Evolutionary conservation across 2,888 invertebrate species (phyloP), one percentile per base, ranked within the genome.

Genomic region (Boloria euphrosyne): DNA sequence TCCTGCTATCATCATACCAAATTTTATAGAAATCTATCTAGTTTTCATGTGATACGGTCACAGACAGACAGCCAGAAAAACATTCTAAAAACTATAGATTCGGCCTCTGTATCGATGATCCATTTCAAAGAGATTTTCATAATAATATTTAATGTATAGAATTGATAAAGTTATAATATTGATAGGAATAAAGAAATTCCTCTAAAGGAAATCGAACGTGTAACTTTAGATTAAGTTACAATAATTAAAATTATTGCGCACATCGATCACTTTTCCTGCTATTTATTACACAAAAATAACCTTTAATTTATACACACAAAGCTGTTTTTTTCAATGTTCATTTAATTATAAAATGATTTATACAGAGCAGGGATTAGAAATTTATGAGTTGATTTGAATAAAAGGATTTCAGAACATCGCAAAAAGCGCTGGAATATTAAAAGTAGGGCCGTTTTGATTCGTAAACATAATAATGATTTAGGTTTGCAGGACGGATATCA

Each of bases 361-460:
- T 71, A 64, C 60, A 18, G 52, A 65, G 62, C 65, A 27, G 62
- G 69, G 60, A 65, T 70, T 66, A 49, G 49, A 70, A 66, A 71
- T 73, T 72, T 70, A 68, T 65, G 69, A 66, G 53, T 66, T 70
- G 61, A 69, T 72, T 72, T 68, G 66, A 71, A 74, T 72, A 71
- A 72, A 70, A 68, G 73, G 67, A 68, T 73, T 69, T 71, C 66
- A 66, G 64, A 67, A 54, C 17, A 52, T 31, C 10, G 49, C 27
- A 50, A 59, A 59, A 38, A 50, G 16, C 14, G 49, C 13, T 59
- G 47, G 16, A 49, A 38, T 38, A 31, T 31, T 13, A 46, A 58
- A 44, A 50, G 22, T 17, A 14, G 27, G 31, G 31, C 31, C 31
- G 31, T 38, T 38, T 38, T 38, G 13, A n/a, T 65, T 64, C n/a